These are phyloP conservation scores for Pseudoips prasinana DNA, from an alignment of 2,888 invertebrate genomes.

Conservation along the genomic window DNA sequence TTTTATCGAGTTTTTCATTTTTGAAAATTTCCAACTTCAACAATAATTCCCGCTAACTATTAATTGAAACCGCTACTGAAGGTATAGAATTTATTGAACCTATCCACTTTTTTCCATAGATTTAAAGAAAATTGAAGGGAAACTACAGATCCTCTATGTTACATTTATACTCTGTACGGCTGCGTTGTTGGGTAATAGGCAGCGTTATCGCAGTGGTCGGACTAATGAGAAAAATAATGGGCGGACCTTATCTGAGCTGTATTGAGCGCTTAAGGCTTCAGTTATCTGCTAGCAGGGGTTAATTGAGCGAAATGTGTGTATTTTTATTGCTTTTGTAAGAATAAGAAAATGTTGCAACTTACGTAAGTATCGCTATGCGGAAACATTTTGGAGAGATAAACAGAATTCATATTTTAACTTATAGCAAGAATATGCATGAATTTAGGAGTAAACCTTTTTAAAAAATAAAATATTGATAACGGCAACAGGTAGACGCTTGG, in stretches of 20 bases:
- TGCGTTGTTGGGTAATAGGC: conserved; percentile 26
- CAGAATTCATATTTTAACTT: no score
- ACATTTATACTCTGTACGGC: not conserved
- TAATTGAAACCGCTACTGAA: not conserved
- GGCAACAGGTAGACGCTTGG: no score
- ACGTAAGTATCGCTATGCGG: no score
- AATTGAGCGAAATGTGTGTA: conserved; percentile 32
- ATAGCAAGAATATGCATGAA: no score
- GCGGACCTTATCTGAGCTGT: conserved; percentile 27
- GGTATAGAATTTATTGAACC: not conserved
- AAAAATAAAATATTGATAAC: no score
- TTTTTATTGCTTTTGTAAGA: conserved; percentile 22
- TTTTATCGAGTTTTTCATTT: no score
- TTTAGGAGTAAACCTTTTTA: no score
- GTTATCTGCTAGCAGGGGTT: conserved; percentile 25
- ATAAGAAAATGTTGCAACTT: conserved; percentile 3
- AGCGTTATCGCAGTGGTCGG: conserved; percentile 32
- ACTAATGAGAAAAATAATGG: conserved; percentile 41
- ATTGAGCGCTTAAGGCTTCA: conserved; percentile 28
- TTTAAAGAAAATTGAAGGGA: not conserved
- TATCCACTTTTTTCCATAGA: not conserved
- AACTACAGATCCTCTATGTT: not conserved
- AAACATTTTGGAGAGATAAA: not conserved
- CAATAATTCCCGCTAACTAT: no score
- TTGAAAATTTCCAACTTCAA: no score